Conservation (phyloP, 2,888 invertebrate genomes). For the Leucophenga montana region DNA sequence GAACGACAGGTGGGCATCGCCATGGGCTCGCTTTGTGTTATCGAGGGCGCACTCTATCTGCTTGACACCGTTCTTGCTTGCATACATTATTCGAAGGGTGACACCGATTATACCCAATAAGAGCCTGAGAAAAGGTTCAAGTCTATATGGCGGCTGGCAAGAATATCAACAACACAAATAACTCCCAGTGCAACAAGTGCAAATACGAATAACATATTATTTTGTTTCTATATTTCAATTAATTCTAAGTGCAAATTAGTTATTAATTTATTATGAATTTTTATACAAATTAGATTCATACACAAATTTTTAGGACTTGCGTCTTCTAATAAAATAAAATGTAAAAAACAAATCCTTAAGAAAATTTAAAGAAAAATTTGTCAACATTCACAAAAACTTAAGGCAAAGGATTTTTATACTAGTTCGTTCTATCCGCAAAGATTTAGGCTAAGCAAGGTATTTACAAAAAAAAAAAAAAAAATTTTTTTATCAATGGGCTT, state of each 20-base stretch:
- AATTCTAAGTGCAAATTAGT: constrained; percentile 63
- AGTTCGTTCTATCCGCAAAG: too few relatives aligned
- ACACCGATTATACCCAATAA: constrained; percentile 61
- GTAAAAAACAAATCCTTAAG: too few relatives aligned
- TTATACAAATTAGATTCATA: too few relatives aligned
- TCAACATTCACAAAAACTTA: too few relatives aligned
- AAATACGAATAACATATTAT: constrained; percentile 48
- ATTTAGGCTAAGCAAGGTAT: too few relatives aligned
- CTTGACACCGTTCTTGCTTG: constrained; percentile 86
- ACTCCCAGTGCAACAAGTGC: constrained; percentile 14
- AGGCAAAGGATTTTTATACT: too few relatives aligned
- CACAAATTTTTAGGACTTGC: too few relatives aligned
- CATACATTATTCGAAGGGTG: constrained; percentile 81
- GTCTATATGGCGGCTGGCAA: constrained; percentile 20
- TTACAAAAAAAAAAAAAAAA: too few relatives aligned
- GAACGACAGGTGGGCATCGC: constrained; percentile 88
- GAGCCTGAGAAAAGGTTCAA: not conserved
- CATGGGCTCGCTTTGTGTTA: constrained; percentile 84
- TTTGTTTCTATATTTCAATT: constrained; percentile 40
- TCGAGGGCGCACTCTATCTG: constrained; percentile 85
- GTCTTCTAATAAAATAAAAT: too few relatives aligned
- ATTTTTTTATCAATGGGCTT: too few relatives aligned
- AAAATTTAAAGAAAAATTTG: too few relatives aligned
- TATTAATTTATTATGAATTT: constrained; percentile 35
- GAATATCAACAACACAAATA: constrained; percentile 6